phyloP scores from a whole-genome alignment of 2,888 invertebrate genomes.

The Rhingia rostrata region DNA sequence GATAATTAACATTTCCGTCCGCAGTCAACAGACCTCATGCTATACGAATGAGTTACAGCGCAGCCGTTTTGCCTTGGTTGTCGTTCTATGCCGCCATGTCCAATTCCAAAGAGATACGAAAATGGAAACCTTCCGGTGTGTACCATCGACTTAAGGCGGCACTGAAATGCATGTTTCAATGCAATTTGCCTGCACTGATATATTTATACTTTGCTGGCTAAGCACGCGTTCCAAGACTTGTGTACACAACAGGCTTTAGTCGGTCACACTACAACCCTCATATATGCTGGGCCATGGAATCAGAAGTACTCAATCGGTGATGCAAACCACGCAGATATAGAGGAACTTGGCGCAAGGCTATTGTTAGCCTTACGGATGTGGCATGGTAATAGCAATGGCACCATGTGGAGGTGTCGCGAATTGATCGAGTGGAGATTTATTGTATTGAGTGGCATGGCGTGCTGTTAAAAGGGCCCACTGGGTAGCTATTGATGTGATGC shows the following conservation, averaged over 20 bases:
- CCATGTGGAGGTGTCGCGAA: conserved; percentile 41
- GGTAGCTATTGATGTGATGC: conserved; percentile 17
- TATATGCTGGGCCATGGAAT: neutral
- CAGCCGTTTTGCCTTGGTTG: neutral
- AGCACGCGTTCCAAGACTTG: conserved; percentile 54
- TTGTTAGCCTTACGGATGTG: conserved; percentile 22
- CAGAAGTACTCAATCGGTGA: conserved; percentile 36
- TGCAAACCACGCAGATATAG: conserved; percentile 25
- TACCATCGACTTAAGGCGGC: neutral
- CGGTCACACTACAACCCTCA: conserved; percentile 27
- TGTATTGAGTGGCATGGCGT: neutral
- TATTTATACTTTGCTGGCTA: conserved; percentile 23
- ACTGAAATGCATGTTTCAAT: conserved; percentile 43
- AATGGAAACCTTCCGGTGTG: conserved; percentile 16
- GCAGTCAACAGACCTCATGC: conserved; percentile 39
- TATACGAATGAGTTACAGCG: conserved; percentile 1
- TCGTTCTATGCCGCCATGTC: conserved; percentile 5
- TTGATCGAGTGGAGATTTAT: conserved; percentile 49
- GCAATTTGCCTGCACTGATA: conserved; percentile 22
- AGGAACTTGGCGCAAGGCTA: conserved; percentile 38
- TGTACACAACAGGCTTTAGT: conserved; percentile 30
- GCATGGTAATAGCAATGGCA: conserved; percentile 17
- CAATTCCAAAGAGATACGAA: conserved; percentile 9
- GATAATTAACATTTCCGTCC: conserved; percentile 63
- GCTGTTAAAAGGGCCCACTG: conserved; percentile 21